Conservation (phyloP, 2,113 vertebrate genomes). For the Microtus oregoni region DNA sequence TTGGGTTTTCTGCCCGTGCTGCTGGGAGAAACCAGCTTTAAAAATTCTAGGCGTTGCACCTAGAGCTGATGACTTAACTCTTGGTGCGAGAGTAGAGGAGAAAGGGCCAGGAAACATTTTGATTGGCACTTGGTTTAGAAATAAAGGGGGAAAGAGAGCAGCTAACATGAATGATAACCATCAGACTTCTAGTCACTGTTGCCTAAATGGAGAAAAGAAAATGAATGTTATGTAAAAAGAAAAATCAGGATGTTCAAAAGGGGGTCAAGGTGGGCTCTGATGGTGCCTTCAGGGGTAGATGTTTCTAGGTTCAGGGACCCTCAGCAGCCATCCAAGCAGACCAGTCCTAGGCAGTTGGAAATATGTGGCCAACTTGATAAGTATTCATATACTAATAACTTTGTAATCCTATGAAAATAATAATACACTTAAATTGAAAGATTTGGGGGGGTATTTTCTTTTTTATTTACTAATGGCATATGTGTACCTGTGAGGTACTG, state of each 20-base stretch:
- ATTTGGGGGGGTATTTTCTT: background rate
- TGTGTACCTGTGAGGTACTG: background rate
- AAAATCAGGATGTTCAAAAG: background rate
- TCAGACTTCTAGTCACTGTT: background rate
- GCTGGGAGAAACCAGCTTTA: background rate
- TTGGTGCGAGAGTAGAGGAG: background rate
- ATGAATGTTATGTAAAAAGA: background rate
- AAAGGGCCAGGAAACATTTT: background rate
- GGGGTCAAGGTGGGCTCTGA: rapidly evolving
- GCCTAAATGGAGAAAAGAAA: background rate
- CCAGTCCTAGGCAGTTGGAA: background rate
- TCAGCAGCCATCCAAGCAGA: background rate
- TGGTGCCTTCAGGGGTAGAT: background rate
- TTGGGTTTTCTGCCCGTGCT: background rate
- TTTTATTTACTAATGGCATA: background rate
- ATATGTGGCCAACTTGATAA: background rate
- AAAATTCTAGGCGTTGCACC: background rate
- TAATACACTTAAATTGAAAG: background rate
- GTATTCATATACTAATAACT: background rate
- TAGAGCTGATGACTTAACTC: background rate
- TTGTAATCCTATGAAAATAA: background rate
- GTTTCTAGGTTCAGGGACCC: background rate
- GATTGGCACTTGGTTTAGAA: background rate
- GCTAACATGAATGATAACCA: background rate
- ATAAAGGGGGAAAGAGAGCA: background rate